Evolutionary conservation across 2,113 vertebrate genomes (phyloP).

Genomic region (Phaetusa simplex): DNA sequence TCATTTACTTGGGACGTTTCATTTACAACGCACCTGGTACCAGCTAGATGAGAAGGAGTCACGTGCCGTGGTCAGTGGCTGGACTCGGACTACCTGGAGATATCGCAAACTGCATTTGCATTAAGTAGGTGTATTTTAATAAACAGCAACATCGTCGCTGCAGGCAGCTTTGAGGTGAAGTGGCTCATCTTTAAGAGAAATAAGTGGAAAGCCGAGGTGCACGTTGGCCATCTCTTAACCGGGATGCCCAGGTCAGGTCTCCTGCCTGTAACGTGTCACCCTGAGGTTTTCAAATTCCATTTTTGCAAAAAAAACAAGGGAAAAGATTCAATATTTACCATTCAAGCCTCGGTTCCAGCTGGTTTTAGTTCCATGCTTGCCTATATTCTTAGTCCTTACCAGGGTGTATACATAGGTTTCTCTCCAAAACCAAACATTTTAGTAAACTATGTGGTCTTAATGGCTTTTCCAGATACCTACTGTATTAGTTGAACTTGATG

Average conservation of each 20-base stretch:
- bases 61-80: fast-evolving
- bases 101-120: neutral
- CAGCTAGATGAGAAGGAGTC: neutral
- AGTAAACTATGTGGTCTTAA: neutral
- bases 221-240: fast-evolving
- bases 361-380: neutral
- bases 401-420: neutral
- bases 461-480: neutral
- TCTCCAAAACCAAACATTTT: neutral
- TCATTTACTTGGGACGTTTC: neutral
- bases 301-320: neutral
- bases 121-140: neutral
- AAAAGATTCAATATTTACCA: neutral
- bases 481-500: neutral
- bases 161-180: neutral
- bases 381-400: neutral
- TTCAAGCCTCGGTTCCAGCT: neutral
- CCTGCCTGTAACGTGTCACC: neutral
- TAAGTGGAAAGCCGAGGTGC: neutral
- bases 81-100: neutral
- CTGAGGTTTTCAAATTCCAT: neutral
- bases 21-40: neutral
- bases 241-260: neutral
- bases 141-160: neutral
- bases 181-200: neutral